Conservation (phyloP, 2,888 invertebrate species). For the Acanthoscelides obtectus region DNA sequence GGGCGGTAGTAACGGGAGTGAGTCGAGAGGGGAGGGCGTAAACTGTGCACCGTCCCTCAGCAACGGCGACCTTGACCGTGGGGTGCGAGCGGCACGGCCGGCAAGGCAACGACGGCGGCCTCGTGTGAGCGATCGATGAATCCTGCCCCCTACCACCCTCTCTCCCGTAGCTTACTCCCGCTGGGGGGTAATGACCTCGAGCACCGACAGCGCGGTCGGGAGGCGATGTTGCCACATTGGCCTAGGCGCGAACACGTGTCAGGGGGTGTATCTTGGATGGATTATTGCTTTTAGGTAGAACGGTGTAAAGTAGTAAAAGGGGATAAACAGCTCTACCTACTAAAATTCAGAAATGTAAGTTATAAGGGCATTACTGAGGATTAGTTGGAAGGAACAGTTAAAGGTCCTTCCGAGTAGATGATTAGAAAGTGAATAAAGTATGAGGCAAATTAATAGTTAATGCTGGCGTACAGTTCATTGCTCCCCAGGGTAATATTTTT, state of each 20-base stretch:
- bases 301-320: too few species aligned
- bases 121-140: neutral
- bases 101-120: neutral
- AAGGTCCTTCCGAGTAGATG: too few species aligned
- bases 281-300: too few species aligned
- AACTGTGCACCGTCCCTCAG: neutral
- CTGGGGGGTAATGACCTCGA: neutral
- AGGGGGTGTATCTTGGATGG: too few species aligned
- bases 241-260: neutral
- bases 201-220: neutral
- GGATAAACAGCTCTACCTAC: too few species aligned
- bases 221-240: neutral
- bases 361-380: too few species aligned
- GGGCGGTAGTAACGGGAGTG: neutral
- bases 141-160: neutral
- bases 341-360: too few species aligned
- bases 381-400: too few species aligned
- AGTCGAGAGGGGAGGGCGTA: neutral
- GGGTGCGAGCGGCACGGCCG: neutral
- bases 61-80: neutral
- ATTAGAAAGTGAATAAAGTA: too few species aligned
- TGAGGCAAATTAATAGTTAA: too few species aligned
- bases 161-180: neutral
- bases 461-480: too few species aligned
- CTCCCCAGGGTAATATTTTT: too few species aligned